Conservation (phyloP, 1,140 invertebrate species). For the Pseudomyrmex flavicornis region DNA sequence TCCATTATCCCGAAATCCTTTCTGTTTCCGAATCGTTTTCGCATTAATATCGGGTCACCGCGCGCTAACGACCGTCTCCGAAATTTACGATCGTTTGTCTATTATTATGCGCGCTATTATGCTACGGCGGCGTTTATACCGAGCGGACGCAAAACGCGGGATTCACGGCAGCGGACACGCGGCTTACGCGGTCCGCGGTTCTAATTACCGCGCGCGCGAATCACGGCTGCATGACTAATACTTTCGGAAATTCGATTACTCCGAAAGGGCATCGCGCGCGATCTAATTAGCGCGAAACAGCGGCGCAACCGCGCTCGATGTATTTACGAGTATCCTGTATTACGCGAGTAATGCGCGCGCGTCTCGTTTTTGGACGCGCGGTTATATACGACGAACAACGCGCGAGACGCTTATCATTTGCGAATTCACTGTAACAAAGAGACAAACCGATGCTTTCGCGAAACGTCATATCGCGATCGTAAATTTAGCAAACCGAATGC, state of each 20-base stretch:
- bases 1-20: not conserved
- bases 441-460: slow-evolving; percentile 10
- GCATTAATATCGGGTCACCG: slow-evolving; percentile 44
- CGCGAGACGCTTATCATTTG: slow-evolving; percentile 19
- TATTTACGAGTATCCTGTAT: not conserved
- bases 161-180: not conserved
- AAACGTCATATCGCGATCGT: no score
- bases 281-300: slow-evolving; percentile 45
- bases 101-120: slow-evolving; percentile 50
- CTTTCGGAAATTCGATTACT: slow-evolving; percentile 58
- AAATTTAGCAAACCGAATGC: not conserved
- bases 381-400: not conserved
- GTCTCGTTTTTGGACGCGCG: slow-evolving; percentile 7
- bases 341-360: not conserved
- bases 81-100: slow-evolving; percentile 47
- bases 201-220: slow-evolving; percentile 46
- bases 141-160: slow-evolving; percentile 32
- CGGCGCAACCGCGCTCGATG: not conserved
- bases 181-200: slow-evolving; percentile 18
- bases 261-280: slow-evolving; percentile 29
- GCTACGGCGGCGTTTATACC: slow-evolving; percentile 35
- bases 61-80: slow-evolving; percentile 30
- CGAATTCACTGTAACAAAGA: slow-evolving; percentile 17
- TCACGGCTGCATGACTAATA: slow-evolving; percentile 54
- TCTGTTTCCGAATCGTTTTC: slow-evolving; percentile 29